Base-by-base conservation (phyloP, 2,888 invertebrate genomes). In the Aphelenchoides bicaudatus region DNA sequence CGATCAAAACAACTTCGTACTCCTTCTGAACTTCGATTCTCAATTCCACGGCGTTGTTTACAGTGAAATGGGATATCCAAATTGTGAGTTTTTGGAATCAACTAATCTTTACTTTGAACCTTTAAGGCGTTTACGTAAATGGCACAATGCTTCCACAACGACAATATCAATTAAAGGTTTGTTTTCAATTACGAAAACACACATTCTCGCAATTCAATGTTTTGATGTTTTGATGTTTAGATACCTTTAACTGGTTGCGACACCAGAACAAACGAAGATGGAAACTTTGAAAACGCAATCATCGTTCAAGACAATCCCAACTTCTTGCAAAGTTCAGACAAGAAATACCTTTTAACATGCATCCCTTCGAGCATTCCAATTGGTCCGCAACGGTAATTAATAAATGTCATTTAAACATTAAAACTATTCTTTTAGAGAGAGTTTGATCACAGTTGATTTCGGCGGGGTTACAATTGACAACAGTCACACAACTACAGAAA, bases 91-190 rank as follows among this genome's bases (percentile, higher is more conserved):
- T n/a, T n/a, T n/a, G n/a, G n/a, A n/a, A n/a, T n/a, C n/a, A n/a
- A n/a, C n/a, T n/a, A n/a, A n/a, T n/a, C n/a, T n/a, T n/a, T n/a
- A n/a, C n/a, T n/a, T n/a, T n/a, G n/a, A n/a, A n/a, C n/a, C n/a
- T n/a, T n/a, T n/a, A n/a, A n/a, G n/a, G n/a, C 62, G 71, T 76
- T 51, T 78, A 76, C 60, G 68, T 75, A 13, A 77, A 76, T 61
- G 76, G 75, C 8, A 69, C 70, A 13, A 64, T 75, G 38, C 70
- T 74, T 34, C 63, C 72, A 16, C 67, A 67, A 27, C 63, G 39
- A 4, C 65, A 63, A 37, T 76, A 76, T 62, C 67, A 74, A 16
- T 60, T 76, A 19, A 76, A 76, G 66, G 75, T 75, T 21, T 23
- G 38, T 34, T 5, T n/a, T 51, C 10, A 10, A 29, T 8, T 49